Percentiles rank a stretch among this genome's conserved stretches.
Conservation (phyloP, 1,140 invertebrate genomes). For the Anagrus nilaparvatae region DNA sequence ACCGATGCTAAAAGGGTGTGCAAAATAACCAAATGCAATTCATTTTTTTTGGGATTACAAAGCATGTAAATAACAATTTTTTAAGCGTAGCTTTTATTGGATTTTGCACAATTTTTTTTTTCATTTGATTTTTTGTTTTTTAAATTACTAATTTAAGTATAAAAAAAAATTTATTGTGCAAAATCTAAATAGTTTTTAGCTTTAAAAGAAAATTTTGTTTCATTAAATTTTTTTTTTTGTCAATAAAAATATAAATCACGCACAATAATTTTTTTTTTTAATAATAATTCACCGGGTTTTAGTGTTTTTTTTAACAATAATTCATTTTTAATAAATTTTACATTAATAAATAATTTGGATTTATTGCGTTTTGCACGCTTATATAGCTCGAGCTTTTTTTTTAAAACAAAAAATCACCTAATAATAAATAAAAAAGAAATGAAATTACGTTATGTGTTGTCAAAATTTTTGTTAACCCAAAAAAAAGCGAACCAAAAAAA, state of each 20-base stretch:
- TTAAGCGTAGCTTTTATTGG: slow-evolving; percentile 24
- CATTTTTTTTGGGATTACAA: slow-evolving; percentile 28
- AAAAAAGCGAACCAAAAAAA: not conserved
- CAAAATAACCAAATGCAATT: slow-evolving; percentile 27
- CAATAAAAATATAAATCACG: not conserved
- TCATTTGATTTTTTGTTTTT: not conserved
- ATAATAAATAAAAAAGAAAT: too few species aligned
- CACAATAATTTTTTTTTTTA: too few species aligned
- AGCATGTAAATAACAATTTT: slow-evolving; percentile 43
- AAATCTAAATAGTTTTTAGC: slow-evolving; percentile 13
- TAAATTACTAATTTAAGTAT: not conserved
- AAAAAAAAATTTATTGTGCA: slow-evolving; percentile 5
- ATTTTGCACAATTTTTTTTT: slow-evolving; percentile 21
- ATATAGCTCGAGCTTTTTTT: slow-evolving; percentile 29
- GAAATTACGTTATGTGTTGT: too few species aligned
- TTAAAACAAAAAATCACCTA: too few species aligned
- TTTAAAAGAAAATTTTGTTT: not conserved
- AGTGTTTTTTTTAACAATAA: too few species aligned
- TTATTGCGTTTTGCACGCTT: slow-evolving; percentile 22
- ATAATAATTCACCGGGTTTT: not conserved
- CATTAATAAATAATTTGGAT: too few species aligned
- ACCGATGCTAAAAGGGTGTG: slow-evolving; percentile 18
- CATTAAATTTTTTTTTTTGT: not conserved
- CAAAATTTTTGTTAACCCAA: too few species aligned
- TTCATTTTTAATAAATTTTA: too few species aligned